A percentile compares a stretch with the other conserved stretches of the same genome.
These are phyloP conservation scores for Netelia virgata DNA, from an alignment of 2,888 invertebrate species.

Conservation along the genomic window DNA sequence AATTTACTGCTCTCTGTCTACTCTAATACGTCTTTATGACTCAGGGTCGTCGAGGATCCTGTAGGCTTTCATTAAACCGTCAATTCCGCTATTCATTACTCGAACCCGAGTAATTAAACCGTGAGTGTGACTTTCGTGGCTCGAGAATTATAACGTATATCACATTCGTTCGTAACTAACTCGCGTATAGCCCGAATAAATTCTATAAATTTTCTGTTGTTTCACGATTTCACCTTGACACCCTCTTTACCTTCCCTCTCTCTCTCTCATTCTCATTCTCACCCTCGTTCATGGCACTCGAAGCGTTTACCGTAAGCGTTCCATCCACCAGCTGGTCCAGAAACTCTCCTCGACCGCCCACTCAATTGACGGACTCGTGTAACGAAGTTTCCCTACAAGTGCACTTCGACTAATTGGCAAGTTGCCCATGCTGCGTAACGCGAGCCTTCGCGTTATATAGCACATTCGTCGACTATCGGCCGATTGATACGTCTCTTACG, in stretches of 20 bases:
- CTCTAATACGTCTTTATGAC: background rate
- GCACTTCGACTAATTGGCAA: constrained; percentile 71
- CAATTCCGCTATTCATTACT: background rate
- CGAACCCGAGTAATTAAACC: constrained; percentile 57
- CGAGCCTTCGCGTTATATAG: constrained; percentile 27
- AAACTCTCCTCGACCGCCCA: constrained; percentile 47
- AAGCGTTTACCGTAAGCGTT: constrained; percentile 18
- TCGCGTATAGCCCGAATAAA: background rate
- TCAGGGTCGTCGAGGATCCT: background rate
- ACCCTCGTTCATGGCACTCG: constrained; percentile 2
- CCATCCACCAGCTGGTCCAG: background rate
- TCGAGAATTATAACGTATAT: background rate
- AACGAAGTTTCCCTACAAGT: constrained; percentile 67
- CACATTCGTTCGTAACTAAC: background rate
- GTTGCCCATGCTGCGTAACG: constrained; percentile 43
- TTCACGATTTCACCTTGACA: background rate
- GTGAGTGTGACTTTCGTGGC: background rate
- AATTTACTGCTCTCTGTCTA: background rate
- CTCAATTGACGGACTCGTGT: constrained; percentile 62
- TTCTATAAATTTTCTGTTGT: background rate
- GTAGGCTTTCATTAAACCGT: background rate
- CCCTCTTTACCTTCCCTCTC: constrained; percentile 7
- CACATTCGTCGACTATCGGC: constrained; percentile 26
- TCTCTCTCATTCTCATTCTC: constrained; percentile 9
- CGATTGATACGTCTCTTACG: constrained; percentile 4